phyloP scores from a whole-genome alignment of 2,113 vertebrate genomes.

The Perca fluviatilis region DNA sequence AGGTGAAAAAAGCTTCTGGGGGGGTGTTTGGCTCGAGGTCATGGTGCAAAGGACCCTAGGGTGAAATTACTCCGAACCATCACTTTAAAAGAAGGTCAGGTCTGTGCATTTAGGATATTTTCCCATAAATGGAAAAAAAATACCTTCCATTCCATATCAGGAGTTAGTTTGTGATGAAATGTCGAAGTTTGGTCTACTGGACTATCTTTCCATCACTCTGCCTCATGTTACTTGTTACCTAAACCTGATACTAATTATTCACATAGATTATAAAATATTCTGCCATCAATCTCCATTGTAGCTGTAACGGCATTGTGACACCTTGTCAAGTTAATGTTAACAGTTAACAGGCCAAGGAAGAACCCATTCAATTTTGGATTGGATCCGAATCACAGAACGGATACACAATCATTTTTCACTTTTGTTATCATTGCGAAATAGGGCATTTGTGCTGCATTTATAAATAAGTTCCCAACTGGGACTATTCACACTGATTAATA shows the following conservation, averaged over 20 bases:
- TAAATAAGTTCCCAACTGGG: too few species aligned
- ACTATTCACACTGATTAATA: too few species aligned
- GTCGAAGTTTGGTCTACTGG: not conserved
- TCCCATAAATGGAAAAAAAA: not conserved
- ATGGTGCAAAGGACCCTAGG: too few species aligned
- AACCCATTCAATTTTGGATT: too few species aligned
- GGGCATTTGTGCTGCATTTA: too few species aligned
- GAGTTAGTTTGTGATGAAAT: not conserved
- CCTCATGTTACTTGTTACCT: not conserved
- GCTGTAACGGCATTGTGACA: not conserved
- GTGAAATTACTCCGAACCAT: too few species aligned
- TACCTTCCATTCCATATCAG: not conserved
- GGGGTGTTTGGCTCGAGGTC: too few species aligned
- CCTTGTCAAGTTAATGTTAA: not conserved
- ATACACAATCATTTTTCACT: too few species aligned
- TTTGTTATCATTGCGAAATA: too few species aligned
- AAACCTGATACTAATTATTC: not conserved
- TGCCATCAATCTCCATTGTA: not conserved
- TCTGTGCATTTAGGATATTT: not conserved
- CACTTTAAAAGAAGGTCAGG: slow-evolving; percentile 23
- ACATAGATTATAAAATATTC: not conserved
- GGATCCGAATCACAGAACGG: too few species aligned
- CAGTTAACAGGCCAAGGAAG: too few species aligned
- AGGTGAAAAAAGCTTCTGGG: too few species aligned
- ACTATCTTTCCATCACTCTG: not conserved